Evolutionary conservation across 2,888 invertebrate species (phyloP).

Genomic region (Philereme vetulata): DNA sequence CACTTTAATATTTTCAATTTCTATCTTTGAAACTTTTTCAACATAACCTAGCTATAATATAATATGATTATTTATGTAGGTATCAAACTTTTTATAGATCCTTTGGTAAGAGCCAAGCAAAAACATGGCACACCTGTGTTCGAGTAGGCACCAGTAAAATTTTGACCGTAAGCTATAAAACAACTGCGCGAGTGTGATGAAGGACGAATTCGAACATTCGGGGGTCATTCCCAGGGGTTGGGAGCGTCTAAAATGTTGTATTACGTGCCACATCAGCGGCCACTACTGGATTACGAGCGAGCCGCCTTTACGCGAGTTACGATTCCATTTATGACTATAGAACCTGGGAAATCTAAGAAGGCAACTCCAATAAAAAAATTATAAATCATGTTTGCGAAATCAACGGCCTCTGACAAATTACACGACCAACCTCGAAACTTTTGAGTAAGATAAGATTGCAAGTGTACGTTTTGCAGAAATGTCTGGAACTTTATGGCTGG

Average conservation of each 20-base stretch:
- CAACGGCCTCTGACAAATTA: conserved; percentile 13
- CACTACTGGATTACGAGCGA: conserved; percentile 66
- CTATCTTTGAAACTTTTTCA: conserved; percentile 6
- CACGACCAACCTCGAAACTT: conserved; percentile 5
- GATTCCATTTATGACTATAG: conserved; percentile 64
- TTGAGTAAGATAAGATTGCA: conserved; percentile 25
- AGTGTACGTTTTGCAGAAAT: conserved; percentile 20
- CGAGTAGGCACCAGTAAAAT: conserved; percentile 45
- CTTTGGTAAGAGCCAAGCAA: conserved; percentile 15
- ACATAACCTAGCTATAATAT: background rate
- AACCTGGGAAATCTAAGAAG: conserved; percentile 39
- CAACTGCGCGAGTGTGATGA: conserved; percentile 62
- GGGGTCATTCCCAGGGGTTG: conserved; percentile 63
- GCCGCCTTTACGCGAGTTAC: conserved; percentile 64
- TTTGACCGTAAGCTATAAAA: conserved; percentile 64
- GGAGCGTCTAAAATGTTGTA: conserved; percentile 63
- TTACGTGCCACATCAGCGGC: conserved; percentile 69
- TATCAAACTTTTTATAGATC: conserved; percentile 16
- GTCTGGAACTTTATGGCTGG: conserved; percentile 28
- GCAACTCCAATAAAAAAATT: conserved; percentile 35
- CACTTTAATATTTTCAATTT: background rate
- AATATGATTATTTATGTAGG: background rate
- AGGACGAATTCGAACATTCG: conserved; percentile 66
- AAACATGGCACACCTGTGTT: conserved; percentile 53
- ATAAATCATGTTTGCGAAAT: conserved; percentile 23